These are phyloP conservation scores for Tenrec ecaudatus DNA, from an alignment of 2,113 vertebrate genomes.

Conservation along the genomic window DNA sequence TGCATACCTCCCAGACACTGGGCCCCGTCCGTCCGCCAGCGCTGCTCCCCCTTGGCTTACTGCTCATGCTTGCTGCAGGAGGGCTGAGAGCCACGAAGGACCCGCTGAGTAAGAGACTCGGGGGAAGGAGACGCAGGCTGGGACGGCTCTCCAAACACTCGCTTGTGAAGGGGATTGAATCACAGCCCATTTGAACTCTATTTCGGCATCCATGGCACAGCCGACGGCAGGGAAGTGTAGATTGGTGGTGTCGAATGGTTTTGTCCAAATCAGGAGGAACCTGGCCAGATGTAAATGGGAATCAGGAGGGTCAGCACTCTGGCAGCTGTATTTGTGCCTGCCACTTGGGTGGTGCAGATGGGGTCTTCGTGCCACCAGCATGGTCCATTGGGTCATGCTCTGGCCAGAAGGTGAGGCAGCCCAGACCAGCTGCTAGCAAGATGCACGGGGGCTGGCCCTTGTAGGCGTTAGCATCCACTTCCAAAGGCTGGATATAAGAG, in stretches of 20 bases:
- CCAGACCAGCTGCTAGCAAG: too few species aligned
- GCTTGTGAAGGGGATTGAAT: not conserved
- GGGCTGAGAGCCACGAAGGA: slow-evolving; percentile 20
- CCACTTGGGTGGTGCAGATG: not conserved
- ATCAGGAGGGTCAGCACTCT: rapidly evolving
- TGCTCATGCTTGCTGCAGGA: slow-evolving; percentile 5
- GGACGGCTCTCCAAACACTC: slow-evolving; percentile 62
- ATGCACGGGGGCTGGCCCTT: not conserved
- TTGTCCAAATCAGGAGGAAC: not conserved
- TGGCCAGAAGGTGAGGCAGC: not conserved
- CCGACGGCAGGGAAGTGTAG: not conserved
- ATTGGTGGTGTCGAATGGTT: not conserved
- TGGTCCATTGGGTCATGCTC: too few species aligned
- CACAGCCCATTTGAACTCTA: not conserved
- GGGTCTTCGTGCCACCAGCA: not conserved
- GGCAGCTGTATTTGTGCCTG: not conserved
- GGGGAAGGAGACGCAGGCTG: slow-evolving; percentile 35
- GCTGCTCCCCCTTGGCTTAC: not conserved
- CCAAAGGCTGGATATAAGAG: not conserved
- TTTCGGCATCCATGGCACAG: not conserved
- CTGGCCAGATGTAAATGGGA: not conserved
- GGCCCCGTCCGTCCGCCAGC: slow-evolving; percentile 16
- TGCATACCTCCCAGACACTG: slow-evolving; percentile 42
- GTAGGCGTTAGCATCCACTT: not conserved
- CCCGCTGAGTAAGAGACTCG: slow-evolving; percentile 63